A percentile compares a stretch with the other conserved stretches of the same genome.
These are phyloP conservation scores for Carduelis carduelis DNA, from an alignment of 2,797 vertebrate genomes.

Conservation along the genomic window DNA sequence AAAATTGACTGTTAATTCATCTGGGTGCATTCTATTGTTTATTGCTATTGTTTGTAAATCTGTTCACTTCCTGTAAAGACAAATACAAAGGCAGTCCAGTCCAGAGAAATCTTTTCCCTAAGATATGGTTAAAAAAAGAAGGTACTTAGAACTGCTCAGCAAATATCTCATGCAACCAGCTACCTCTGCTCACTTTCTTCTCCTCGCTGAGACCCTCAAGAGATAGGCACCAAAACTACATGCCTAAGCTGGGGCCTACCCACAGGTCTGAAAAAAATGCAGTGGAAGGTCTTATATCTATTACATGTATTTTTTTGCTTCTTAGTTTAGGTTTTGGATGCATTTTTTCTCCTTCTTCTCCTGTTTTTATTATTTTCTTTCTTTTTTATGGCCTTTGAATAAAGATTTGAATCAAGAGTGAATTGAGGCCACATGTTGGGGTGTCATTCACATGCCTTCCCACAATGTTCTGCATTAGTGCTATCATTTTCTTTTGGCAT, in stretches of 20 bases:
- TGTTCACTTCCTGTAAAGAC: background rate
- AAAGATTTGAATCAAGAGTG: background rate
- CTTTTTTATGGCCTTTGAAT: background rate
- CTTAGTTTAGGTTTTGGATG: background rate
- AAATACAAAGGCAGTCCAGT: background rate
- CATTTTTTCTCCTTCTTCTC: background rate
- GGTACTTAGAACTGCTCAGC: background rate
- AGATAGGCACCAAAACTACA: background rate
- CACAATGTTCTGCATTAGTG: background rate
- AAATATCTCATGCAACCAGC: background rate
- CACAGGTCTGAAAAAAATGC: background rate
- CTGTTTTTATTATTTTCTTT: background rate
- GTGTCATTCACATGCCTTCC: background rate
- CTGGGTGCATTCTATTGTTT: background rate
- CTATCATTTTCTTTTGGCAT: background rate
- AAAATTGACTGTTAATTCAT: background rate
- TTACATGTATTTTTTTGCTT: background rate
- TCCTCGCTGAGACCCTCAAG: background rate
- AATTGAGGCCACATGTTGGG: background rate
- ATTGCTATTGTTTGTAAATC: background rate
- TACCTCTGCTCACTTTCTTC: background rate
- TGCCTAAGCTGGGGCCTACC: background rate
- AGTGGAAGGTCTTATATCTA: background rate
- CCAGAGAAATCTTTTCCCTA: background rate
- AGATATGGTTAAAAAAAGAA: background rate